Evolutionary conservation across 2,113 vertebrate genomes (phyloP).

Genomic region (Empidonax traillii): DNA sequence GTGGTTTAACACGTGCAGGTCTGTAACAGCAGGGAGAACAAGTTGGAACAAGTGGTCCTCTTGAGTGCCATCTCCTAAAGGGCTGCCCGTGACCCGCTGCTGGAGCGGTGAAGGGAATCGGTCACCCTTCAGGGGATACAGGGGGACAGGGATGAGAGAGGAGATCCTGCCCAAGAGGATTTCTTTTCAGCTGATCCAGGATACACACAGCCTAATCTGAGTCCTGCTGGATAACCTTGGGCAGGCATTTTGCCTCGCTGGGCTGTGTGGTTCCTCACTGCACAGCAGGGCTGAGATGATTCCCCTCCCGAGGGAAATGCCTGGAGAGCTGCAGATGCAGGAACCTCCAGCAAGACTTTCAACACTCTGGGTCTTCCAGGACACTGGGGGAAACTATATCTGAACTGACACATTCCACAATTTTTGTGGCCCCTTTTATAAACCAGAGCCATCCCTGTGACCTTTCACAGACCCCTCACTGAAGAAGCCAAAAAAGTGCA

Average conservation of each 20-base stretch:
- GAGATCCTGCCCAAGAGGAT: slow-evolving; percentile 6
- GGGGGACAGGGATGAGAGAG: not conserved
- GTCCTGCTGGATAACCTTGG: not conserved
- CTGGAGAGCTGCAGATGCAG: not conserved
- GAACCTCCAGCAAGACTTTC: not conserved
- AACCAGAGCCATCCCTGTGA: not conserved
- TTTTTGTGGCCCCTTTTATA: not conserved
- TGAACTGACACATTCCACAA: not conserved
- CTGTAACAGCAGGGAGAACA: not conserved
- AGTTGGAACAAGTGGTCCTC: not conserved
- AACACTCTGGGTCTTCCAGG: too few relatives aligned
- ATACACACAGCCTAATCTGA: not conserved
- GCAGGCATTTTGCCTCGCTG: not conserved
- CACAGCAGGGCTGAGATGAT: fast-evolving
- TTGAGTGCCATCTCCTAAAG: not conserved
- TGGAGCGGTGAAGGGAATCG: not conserved
- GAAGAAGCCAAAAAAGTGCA: not conserved
- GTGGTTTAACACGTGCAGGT: fast-evolving
- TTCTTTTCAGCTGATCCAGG: not conserved
- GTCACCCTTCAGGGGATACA: not conserved
- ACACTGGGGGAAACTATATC: not conserved
- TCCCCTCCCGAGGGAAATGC: not conserved
- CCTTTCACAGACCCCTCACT: not conserved
- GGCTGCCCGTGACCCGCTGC: not conserved
- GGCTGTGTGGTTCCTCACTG: not conserved